A percentile compares a stretch with the other conserved stretches of the same genome.
Evolutionary conservation across 2,113 vertebrate genomes (phyloP).

Genomic region (Oriolus oriolus): DNA sequence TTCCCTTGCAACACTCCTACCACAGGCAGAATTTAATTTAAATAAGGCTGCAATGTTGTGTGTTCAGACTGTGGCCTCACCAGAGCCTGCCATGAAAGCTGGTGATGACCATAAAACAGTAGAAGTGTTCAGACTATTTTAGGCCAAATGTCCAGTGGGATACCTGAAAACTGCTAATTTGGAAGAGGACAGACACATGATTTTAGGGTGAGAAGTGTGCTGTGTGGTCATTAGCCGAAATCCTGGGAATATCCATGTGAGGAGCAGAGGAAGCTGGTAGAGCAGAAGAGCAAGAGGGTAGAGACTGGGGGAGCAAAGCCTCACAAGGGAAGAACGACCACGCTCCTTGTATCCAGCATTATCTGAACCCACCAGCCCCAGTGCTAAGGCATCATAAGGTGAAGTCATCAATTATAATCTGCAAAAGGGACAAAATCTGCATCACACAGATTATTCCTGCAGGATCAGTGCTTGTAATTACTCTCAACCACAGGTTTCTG

Average conservation of each 20-base stretch:
- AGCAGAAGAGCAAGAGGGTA: no score
- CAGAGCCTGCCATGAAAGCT: neutral
- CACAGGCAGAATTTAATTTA: neutral
- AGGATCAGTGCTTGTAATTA: neutral
- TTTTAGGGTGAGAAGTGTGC: neutral
- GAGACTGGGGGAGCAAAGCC: neutral
- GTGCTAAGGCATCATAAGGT: neutral
- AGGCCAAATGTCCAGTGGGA: neutral
- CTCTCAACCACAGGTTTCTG: neutral
- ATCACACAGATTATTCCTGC: neutral
- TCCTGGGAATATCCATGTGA: accelerated
- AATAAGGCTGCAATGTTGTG: neutral
- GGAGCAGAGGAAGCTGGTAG: neutral
- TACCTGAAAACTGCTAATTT: neutral
- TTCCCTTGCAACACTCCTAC: neutral
- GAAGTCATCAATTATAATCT: neutral
- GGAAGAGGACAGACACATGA: neutral
- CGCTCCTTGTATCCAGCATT: neutral
- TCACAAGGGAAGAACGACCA: neutral
- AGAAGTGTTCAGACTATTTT: neutral
- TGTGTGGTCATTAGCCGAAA: neutral
- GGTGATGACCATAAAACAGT: neutral
- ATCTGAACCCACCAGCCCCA: neutral
- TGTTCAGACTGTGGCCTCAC: neutral
- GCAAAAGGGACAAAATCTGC: neutral